phyloP scores from a whole-genome alignment of 2,797 vertebrate genomes.

The Salarias fasciatus region DNA sequence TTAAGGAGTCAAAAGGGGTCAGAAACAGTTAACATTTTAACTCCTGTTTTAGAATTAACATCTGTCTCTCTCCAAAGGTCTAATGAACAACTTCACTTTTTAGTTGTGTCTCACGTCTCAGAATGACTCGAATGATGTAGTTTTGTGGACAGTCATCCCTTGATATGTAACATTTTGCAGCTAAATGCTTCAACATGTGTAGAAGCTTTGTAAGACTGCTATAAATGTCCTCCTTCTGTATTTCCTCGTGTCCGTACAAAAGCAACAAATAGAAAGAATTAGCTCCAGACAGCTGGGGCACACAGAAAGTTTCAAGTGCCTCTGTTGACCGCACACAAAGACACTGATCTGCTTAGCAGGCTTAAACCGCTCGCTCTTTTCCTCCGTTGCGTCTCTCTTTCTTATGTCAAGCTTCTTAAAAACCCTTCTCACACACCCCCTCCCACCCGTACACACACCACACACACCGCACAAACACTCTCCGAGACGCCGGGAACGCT shows the following conservation, averaged over 20 bases:
- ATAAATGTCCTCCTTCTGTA: slow-evolving; percentile 33
- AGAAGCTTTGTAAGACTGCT: slow-evolving; percentile 34
- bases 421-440: slow-evolving; percentile 58
- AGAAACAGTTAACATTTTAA: slow-evolving; percentile 45
- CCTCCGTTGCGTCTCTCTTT: slow-evolving; percentile 52
- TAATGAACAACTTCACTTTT: not conserved
- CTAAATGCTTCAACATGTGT: slow-evolving; percentile 18
- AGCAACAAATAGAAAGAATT: slow-evolving; percentile 55
- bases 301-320: slow-evolving; percentile 70
- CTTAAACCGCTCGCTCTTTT: slow-evolving; percentile 65
- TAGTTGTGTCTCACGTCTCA: not conserved
- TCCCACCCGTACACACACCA: slow-evolving; percentile 40
- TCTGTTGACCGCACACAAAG: slow-evolving; percentile 75
- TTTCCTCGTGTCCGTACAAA: slow-evolving; percentile 41
- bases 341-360: slow-evolving; percentile 77
- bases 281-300: slow-evolving; percentile 53
- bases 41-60: slow-evolving; percentile 21
- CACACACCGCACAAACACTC: slow-evolving; percentile 37
- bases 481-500: slow-evolving; percentile 49
- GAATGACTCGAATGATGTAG: slow-evolving; percentile 19
- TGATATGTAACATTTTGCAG: slow-evolving; percentile 50
- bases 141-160: slow-evolving; percentile 33
- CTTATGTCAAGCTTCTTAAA: slow-evolving; percentile 59
- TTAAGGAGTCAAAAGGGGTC: slow-evolving; percentile 71
- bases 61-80: slow-evolving; percentile 14